phyloP scores from a whole-genome alignment of 2,797 vertebrate species.

The Basileuterus tristriatus region DNA sequence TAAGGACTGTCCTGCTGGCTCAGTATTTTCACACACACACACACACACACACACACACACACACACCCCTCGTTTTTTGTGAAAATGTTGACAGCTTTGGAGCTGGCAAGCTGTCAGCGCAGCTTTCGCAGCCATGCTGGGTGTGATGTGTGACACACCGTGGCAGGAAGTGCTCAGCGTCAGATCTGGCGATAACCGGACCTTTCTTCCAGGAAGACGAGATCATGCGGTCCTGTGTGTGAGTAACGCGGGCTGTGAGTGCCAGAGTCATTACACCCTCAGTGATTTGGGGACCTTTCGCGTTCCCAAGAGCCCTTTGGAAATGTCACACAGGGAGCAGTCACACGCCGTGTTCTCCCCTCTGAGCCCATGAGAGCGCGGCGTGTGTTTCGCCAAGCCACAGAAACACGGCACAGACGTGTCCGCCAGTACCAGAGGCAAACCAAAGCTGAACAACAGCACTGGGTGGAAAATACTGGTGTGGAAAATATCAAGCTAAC shows the following conservation, averaged over 20 bases:
- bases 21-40: neutral
- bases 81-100: neutral
- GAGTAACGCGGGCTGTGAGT: neutral
- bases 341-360: neutral
- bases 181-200: constrained; percentile 51
- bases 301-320: neutral
- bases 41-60: too few relatives aligned
- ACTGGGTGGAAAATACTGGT: neutral
- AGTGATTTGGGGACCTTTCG: neutral
- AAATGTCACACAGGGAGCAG: neutral
- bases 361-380: accelerated
- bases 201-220: constrained; percentile 56
- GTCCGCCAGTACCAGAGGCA: neutral
- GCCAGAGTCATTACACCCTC: neutral
- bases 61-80: neutral
- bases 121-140: neutral
- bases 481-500: neutral
- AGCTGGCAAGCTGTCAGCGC: neutral
- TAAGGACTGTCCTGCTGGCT: neutral
- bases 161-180: constrained; percentile 41
- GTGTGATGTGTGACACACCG: constrained; percentile 46
- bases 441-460: neutral
- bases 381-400: accelerated
- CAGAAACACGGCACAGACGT: accelerated
- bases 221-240: neutral